Evolutionary conservation across 2,113 vertebrate genomes (phyloP).

Genomic region (Panurus biarmicus): DNA sequence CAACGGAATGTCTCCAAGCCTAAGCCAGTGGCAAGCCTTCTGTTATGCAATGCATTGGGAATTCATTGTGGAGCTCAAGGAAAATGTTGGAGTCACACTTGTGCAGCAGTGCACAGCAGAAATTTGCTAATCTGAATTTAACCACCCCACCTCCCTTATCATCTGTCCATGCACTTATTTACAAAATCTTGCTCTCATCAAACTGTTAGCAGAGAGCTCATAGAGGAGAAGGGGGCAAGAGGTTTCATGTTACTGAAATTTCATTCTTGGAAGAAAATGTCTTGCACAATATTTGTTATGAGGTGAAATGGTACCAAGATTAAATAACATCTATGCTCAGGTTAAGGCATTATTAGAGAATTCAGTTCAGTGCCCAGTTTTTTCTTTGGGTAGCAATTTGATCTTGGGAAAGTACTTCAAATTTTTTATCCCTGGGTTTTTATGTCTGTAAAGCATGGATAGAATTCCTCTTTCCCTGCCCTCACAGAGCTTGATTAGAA

Average conservation of each 20-base stretch:
- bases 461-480: not conserved
- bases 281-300: not conserved
- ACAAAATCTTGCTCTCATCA: not conserved
- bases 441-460: not conserved
- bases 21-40: slow-evolving; percentile 35
- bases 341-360: not conserved
- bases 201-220: not conserved
- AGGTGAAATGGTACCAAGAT: not conserved
- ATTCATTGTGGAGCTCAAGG: not conserved
- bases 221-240: not conserved
- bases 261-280: not conserved
- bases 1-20: slow-evolving; percentile 23
- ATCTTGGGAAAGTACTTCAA: not conserved
- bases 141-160: not conserved
- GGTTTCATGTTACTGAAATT: not conserved
- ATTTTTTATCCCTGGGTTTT: not conserved
- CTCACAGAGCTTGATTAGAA: not conserved
- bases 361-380: not conserved
- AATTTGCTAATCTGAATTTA: not conserved
- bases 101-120: not conserved
- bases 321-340: not conserved
- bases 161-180: not conserved
- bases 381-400: not conserved
- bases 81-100: not conserved
- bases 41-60: slow-evolving; percentile 2